Base-by-base conservation (phyloP, 2,888 invertebrate species). In the Choreutis nemorana region DNA sequence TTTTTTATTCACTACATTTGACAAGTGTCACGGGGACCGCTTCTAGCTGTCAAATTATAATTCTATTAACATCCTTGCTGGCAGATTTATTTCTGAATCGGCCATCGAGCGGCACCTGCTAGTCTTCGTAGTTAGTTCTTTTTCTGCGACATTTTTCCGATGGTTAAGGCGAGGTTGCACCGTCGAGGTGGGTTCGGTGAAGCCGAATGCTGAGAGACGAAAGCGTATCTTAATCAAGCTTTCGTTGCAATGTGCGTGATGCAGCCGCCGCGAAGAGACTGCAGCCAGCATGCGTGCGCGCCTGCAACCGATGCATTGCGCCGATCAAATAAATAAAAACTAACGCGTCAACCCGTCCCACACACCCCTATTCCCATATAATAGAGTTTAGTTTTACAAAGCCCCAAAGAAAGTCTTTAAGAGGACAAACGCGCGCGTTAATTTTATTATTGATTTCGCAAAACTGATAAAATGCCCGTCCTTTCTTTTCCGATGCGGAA, bases 311-410 rank as follows among this genome's bases (percentile, higher is more conserved):
- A 59, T 71, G 71, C 70, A 70, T 54, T 58, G 33, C 45, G 40
- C 48, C 12, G 64, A 67, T 71, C 72, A 68, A 73, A 71, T 63
- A 72, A 75, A 77, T 72, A 72, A 72, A 72, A 73, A 71, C 57
- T 61, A 50, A 60, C 58, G 10, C 40, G n/a, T n/a, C n/a, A n/a
- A n/a, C n/a, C 21, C 20, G 11, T 12, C 28, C 21, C 11, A 26
- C 26, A 13, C n/a, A n/a, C n/a, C n/a, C n/a, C n/a, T n/a, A n/a
- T n/a, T n/a, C n/a, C n/a, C n/a, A n/a, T n/a, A n/a, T n/a, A n/a
- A n/a, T n/a, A n/a, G n/a, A n/a, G n/a, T n/a, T n/a, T n/a, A 18
- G 23, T 23, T 29, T 29, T 23, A 23, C 15, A 20, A 20, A 28
- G 9, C 12, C 14, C 13, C 22, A n/a, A n/a, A n/a, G n/a, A n/a